Base-by-base conservation (phyloP, 2,888 invertebrate genomes). In the Xanthia icteritia region DNA sequence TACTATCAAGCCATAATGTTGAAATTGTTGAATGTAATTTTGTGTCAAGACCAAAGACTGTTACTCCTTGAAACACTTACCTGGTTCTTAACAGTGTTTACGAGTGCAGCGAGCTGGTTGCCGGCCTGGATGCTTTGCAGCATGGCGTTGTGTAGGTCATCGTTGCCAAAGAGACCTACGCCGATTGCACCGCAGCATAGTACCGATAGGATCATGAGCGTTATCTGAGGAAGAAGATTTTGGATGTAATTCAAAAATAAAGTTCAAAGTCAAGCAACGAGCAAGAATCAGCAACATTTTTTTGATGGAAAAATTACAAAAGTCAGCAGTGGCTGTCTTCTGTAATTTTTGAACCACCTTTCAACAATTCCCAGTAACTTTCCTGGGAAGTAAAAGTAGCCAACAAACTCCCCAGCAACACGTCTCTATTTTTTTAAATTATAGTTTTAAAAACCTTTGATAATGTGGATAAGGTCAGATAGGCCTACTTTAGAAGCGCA, bases 141-240 rank as follows among this genome's bases (percentile, higher is more conserved):
- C 92, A 99, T 97, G 15, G 99, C 99, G 94, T 99, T 99, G 97
- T 99, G 99, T 65, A 99, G 97, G 94, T 99, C 99, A 94, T 99
- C 99, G 96, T 99, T 99, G 60, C 99, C 99, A 95, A 99, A 99
- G 63, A 99, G 97, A 51, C 97, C 99, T 73, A 99, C 97, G 74
- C 99, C 99, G 87, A 99, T 98, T 13, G 99, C 98, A 81, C 98
- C 99, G 96, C 99, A 99, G 92, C 99, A 99, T 85, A 99, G 97
- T 81, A 99, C 98, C 72, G 99, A 98, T 27, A 98, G 98, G 82
- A 98, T 97, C 91, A 98, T 98, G 75, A 98, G 96, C 36, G 98
- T 97, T 93, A 98, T 95, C 97, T 97, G 93, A 0, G 20, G 9
- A 72, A 20, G 1, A 75, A 36, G 4, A 67, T 51, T 58, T 51